Percentiles rank a stretch among this genome's conserved stretches.
Evolutionary conservation across 2,888 invertebrate species (phyloP).

Genomic region (Cephus rjabovi): DNA sequence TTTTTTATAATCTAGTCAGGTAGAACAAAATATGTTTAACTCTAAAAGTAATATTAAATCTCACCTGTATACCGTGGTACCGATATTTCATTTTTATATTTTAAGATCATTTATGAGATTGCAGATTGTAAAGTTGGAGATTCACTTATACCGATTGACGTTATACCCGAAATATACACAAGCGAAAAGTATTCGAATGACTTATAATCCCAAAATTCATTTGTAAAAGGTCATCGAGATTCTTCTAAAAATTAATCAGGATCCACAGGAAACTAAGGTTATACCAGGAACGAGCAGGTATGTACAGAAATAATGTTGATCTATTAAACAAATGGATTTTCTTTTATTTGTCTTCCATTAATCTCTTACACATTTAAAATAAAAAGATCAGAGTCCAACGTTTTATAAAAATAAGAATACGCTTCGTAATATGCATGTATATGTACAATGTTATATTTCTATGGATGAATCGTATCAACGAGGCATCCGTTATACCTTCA

Average conservation of each 20-base stretch:
- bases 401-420: conserved; percentile 21
- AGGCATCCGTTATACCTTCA: no score
- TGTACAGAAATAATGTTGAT: no score
- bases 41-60: conserved; percentile 53
- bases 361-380: conserved; percentile 18
- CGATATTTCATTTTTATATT: background rate
- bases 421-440: no score
- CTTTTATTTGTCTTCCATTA: conserved; percentile 16
- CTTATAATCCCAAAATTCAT: no score
- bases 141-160: background rate
- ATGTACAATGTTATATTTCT: no score
- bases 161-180: conserved; percentile 4
- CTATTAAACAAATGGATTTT: conserved; percentile 10
- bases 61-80: conserved; percentile 41
- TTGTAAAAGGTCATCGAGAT: no score
- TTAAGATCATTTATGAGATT: no score
- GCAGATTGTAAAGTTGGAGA: background rate
- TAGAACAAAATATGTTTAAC: conserved; percentile 57
- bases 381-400: conserved; percentile 19
- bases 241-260: no score
- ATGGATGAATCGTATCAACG: no score
- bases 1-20: conserved; percentile 62
- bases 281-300: no score
- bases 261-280: no score
- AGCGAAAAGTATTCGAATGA: no score